A percentile compares a stretch with the other conserved stretches of the same genome.
phyloP scores from a whole-genome alignment of 2,888 invertebrate genomes.

The Dioctria linearis region DNA sequence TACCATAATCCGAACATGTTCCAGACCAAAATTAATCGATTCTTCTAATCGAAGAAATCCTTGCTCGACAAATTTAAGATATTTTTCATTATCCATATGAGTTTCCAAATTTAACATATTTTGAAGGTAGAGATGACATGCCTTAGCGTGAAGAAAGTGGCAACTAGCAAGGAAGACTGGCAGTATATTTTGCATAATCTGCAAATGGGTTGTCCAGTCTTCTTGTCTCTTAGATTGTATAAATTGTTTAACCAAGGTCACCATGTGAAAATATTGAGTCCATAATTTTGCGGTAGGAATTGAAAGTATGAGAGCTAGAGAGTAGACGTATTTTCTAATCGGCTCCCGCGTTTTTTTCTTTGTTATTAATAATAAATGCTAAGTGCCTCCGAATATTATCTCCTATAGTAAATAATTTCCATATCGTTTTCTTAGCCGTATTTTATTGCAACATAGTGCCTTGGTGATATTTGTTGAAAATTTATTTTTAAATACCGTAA shows the following conservation, averaged over 20 bases:
- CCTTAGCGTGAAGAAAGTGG: slow-evolving; percentile 28
- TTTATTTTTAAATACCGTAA: too few relatives aligned
- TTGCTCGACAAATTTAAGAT: background rate
- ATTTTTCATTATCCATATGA: background rate
- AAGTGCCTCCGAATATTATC: too few relatives aligned
- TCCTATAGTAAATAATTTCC: too few relatives aligned
- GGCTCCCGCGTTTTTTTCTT: too few relatives aligned
- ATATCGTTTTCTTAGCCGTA: too few relatives aligned
- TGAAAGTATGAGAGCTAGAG: too few relatives aligned
- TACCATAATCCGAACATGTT: background rate
- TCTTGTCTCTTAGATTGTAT: slow-evolving; percentile 18
- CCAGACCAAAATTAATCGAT: background rate
- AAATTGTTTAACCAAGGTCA: slow-evolving; percentile 35
- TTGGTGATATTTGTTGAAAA: too few relatives aligned
- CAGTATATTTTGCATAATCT: slow-evolving; percentile 16
- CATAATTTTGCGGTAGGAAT: slow-evolving; percentile 26
- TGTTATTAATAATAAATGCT: too few relatives aligned
- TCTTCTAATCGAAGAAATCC: background rate
- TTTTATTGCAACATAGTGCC: too few relatives aligned
- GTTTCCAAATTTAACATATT: background rate
- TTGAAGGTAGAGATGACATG: slow-evolving; percentile 25
- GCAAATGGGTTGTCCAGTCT: slow-evolving; percentile 4
- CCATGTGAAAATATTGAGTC: slow-evolving; percentile 38
- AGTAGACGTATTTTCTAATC: too few relatives aligned
- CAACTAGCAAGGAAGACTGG: slow-evolving; percentile 28